phyloP scores from a whole-genome alignment of 1,140 invertebrate species.

The Papilio xuthus region DNA sequence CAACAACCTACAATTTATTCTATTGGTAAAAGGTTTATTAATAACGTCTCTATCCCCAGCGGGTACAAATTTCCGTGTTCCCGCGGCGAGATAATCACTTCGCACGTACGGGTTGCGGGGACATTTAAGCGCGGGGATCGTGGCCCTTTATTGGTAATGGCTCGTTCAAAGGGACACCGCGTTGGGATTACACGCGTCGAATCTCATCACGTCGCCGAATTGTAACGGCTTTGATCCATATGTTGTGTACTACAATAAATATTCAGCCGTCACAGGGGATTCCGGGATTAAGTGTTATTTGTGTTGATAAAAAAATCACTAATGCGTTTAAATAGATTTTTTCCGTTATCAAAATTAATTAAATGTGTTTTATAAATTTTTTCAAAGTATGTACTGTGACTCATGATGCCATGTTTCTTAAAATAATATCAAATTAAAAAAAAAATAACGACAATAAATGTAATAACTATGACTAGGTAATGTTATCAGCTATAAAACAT shows the following conservation, averaged over 20 bases:
- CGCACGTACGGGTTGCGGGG: slow-evolving; percentile 48
- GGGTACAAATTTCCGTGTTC: slow-evolving; percentile 49
- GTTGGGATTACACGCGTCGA: slow-evolving; percentile 47
- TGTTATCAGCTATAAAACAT: not conserved
- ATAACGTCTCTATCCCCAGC: slow-evolving; percentile 44
- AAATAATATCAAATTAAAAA: not conserved
- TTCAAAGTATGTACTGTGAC: too few species aligned
- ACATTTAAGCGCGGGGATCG: slow-evolving; percentile 56
- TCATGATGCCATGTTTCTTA: too few species aligned
- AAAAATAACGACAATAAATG: not conserved
- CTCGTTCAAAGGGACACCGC: slow-evolving; percentile 44
- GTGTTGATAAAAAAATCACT: not conserved
- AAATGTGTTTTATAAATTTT: too few species aligned
- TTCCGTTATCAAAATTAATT: not conserved
- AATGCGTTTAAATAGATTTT: not conserved
- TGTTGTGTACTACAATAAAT: slow-evolving; percentile 19
- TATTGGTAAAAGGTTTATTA: slow-evolving; percentile 8
- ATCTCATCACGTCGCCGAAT: slow-evolving; percentile 17
- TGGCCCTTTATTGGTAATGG: slow-evolving; percentile 49
- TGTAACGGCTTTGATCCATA: slow-evolving; percentile 29
- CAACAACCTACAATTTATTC: slow-evolving; percentile 8
- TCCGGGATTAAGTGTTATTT: not conserved
- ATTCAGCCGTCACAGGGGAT: not conserved
- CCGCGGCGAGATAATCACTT: slow-evolving; percentile 59
- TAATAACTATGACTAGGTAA: not conserved